Base-by-base conservation (phyloP, 2,888 invertebrate genomes). In the Agriopis aurantiaria region DNA sequence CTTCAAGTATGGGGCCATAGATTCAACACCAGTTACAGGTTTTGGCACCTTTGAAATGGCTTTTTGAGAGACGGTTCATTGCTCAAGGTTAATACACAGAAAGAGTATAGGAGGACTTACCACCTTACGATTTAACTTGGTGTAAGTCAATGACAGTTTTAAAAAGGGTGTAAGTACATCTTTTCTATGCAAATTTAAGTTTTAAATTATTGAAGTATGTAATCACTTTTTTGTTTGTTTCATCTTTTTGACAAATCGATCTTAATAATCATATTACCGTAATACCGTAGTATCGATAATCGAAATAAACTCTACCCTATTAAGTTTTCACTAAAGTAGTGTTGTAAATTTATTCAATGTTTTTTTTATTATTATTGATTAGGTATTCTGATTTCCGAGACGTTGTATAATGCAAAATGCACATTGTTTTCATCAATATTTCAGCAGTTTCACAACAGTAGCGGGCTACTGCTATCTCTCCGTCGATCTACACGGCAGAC, bases 21-120 rank as follows among this genome's bases (percentile, higher is more conserved):
- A 60, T 40, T 60, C 14, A 7, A 51, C 49, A 41, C 40, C 49
- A 60, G 60, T 60, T 51, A 60, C 60, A 41, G 40, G 60, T 60
- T 60, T 56, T 69, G 65, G 65, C 65, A 61, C 65, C 69, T 65
- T 69, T 52, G 65, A 65, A 69, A 62, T 65, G 62, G 17, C 51
- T 62, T 56, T 64, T 49, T 55, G 41, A 52, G 46, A 43, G 55
- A 49, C 60, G 60, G 49, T 49, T 60, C 60, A 53, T 46, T 43
- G 53, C 68, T 63, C 57, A 62, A 57, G 57, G 52, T 57, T 52
- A 46, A 65, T 65, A n/a, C 23, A 23, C 46, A 59, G 23, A 60
- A 49, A 60, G 49, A 49, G 6, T n/a, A n/a, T 49, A 49, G 14
- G 10, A 12, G n/a, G 33, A 57, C n/a, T 46, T 12, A 7, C 23